phyloP scores from a whole-genome alignment of 2,888 invertebrate species.

The Ectemnius cavifrons region DNA sequence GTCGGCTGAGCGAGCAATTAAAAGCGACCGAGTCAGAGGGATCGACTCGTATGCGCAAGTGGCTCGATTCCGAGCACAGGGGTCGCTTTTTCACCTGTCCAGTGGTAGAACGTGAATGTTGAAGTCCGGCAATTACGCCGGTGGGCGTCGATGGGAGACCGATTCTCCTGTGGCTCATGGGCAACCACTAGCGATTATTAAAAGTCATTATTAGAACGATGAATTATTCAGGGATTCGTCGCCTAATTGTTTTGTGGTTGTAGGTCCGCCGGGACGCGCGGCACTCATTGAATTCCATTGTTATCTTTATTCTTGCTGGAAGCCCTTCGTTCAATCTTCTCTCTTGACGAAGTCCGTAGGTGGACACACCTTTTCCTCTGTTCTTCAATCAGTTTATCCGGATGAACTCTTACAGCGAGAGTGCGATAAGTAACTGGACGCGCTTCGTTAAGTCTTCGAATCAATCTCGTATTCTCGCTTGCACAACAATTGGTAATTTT shows the following conservation, averaged over 20 bases:
- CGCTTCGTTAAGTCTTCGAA: conserved; percentile 8
- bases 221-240: conserved; percentile 45
- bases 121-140: conserved; percentile 38
- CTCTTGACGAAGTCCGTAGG: conserved; percentile 37
- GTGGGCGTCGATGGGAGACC: not conserved
- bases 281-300: conserved; percentile 14
- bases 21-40: conserved; percentile 16
- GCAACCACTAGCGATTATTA: conserved; percentile 13
- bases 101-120: conserved; percentile 40
- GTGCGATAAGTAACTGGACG: conserved; percentile 23
- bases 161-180: not conserved
- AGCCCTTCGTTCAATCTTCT: not conserved
- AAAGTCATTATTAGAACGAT: conserved; percentile 34
- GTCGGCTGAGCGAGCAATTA: conserved; percentile 41
- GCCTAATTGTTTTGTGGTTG: conserved; percentile 33
- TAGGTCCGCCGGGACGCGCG: conserved; percentile 4
- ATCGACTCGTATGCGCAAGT: conserved; percentile 25
- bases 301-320: not conserved
- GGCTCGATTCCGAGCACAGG: conserved; percentile 23
- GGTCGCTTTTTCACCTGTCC: conserved; percentile 45
- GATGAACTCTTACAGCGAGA: conserved; percentile 31
- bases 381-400: conserved; percentile 55
- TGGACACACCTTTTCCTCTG: conserved; percentile 41
- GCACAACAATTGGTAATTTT: conserved; percentile 7
- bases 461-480: not conserved